A percentile compares a stretch with the other conserved stretches of the same genome.
These are phyloP conservation scores for Rhagonycha fulva DNA, from an alignment of 2,888 invertebrate species.

Conservation along the genomic window DNA sequence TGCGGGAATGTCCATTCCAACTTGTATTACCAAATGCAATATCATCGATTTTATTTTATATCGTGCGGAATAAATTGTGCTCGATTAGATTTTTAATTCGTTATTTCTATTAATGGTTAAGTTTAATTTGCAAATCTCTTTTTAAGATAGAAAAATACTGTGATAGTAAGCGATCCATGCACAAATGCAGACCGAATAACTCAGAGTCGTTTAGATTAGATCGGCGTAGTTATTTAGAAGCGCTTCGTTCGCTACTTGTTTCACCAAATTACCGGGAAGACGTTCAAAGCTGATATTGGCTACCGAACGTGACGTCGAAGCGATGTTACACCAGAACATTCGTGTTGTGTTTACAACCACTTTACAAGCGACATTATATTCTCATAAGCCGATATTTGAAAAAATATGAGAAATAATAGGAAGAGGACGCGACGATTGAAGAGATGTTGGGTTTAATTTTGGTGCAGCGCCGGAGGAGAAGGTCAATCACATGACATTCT, in stretches of 20 bases:
- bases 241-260: constrained; percentile 53
- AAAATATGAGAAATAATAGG: background rate
- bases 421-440: background rate
- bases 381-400: constrained; percentile 14
- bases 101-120: background rate
- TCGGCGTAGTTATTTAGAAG: constrained; percentile 45
- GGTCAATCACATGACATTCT: constrained; percentile 34
- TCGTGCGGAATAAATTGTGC: background rate
- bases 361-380: constrained; percentile 40
- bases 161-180: constrained; percentile 38
- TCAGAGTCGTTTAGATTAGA: constrained; percentile 53
- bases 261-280: constrained; percentile 53
- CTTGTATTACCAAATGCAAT: background rate
- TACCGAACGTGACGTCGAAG: constrained; percentile 49
- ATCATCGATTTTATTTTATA: background rate
- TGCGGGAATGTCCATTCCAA: background rate
- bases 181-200: constrained; percentile 51
- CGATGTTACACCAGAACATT: constrained; percentile 43
- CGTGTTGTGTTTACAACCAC: constrained; percentile 42
- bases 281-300: constrained; percentile 46
- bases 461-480: constrained; percentile 11
- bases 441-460: background rate
- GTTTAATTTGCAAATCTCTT: constrained; percentile 22
- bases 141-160: constrained; percentile 27
- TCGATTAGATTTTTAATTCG: background rate